These are phyloP conservation scores for Phymorhynchus buccinoides DNA, from an alignment of 1,140 invertebrate species.

Conservation along the genomic window DNA sequence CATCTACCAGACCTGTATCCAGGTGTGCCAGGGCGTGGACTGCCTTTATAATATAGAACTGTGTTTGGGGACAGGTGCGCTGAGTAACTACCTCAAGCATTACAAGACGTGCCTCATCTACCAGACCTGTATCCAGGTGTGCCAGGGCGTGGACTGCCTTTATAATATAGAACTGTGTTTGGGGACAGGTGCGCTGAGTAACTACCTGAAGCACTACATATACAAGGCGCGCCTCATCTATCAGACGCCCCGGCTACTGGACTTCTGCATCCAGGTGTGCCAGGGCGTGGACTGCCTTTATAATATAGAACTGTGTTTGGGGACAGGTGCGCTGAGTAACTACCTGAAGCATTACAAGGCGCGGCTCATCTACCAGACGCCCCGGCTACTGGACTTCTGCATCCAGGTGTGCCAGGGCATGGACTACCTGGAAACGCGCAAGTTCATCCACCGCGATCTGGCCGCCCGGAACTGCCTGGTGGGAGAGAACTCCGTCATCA, in stretches of 20 bases:
- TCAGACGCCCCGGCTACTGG: slow-evolving; percentile 87
- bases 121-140: slow-evolving; percentile 94
- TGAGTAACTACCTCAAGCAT: slow-evolving; percentile 90
- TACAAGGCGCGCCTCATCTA: slow-evolving; percentile 85
- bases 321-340: slow-evolving; percentile 88
- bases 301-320: too few relatives aligned
- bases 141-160: slow-evolving; percentile 96
- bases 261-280: slow-evolving; percentile 96
- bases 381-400: slow-evolving; percentile 91
- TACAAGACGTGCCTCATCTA: slow-evolving; percentile 85
- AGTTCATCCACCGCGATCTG: slow-evolving; percentile 96
- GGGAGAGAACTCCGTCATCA: slow-evolving; percentile 84
- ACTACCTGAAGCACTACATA: slow-evolving; percentile 89
- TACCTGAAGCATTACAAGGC: slow-evolving; percentile 89
- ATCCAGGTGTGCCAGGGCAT: slow-evolving; percentile 96
- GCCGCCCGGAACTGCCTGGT: slow-evolving; percentile 96
- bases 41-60: too few relatives aligned
- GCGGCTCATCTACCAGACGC: slow-evolving; percentile 85
- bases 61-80: slow-evolving; percentile 86
- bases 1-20: slow-evolving; percentile 89
- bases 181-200: slow-evolving; percentile 89
- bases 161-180: too few relatives aligned
- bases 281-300: too few relatives aligned
- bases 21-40: slow-evolving; percentile 96
- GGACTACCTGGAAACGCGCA: slow-evolving; percentile 95